phyloP scores from a whole-genome alignment of 2,797 vertebrate species.

The Hypotaenidia okinawae region DNA sequence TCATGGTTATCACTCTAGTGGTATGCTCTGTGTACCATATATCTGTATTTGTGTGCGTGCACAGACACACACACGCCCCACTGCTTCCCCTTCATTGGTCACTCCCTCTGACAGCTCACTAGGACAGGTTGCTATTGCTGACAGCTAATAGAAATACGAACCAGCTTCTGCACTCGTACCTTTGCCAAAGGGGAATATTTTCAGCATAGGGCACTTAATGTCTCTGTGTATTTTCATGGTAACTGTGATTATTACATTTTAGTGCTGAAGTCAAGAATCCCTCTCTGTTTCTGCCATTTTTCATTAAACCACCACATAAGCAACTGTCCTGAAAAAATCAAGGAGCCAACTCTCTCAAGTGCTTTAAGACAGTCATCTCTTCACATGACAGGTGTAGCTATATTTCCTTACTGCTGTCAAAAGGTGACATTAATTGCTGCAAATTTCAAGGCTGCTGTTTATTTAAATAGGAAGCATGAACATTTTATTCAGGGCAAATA shows the following conservation, averaged over 20 bases:
- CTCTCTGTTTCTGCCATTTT: background rate
- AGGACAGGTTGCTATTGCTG: background rate
- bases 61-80: background rate
- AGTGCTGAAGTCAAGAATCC: background rate
- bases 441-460: background rate
- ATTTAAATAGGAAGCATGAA: background rate
- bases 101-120: background rate
- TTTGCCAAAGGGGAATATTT: background rate
- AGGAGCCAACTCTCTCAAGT: background rate
- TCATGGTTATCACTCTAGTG: background rate
- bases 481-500: background rate
- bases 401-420: background rate
- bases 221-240: background rate
- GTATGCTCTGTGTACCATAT: fast-evolving
- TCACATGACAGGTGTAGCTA: background rate
- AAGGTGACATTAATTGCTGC: background rate
- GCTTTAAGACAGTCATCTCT: background rate
- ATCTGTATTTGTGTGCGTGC: background rate
- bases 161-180: background rate
- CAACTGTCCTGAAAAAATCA: background rate
- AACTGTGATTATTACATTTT: background rate
- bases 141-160: background rate
- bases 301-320: background rate
- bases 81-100: background rate
- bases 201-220: background rate